Evolutionary conservation across 2,888 invertebrate species (phyloP).

Genomic region (Phyto melanocephala): DNA sequence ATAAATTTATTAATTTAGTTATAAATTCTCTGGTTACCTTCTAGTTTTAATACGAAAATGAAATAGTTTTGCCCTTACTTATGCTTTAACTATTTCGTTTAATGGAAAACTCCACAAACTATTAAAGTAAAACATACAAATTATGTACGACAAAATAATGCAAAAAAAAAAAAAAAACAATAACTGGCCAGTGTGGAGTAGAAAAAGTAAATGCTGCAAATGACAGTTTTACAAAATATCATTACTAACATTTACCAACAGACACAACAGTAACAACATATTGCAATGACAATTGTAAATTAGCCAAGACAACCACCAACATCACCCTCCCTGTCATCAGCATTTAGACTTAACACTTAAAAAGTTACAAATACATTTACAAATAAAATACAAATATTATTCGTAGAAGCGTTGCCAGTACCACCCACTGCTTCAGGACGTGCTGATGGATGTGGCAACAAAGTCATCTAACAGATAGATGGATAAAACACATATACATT

Average conservation of each 20-base stretch:
- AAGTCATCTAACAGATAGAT: not conserved
- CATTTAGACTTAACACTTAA: slow-evolving; percentile 12
- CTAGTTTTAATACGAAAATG: no score
- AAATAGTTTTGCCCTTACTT: no score
- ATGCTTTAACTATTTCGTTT: not conserved
- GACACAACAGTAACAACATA: slow-evolving; percentile 29
- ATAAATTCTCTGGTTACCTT: no score
- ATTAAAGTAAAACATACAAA: slow-evolving; percentile 22
- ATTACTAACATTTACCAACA: slow-evolving; percentile 34
- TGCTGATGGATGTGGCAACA: slow-evolving; percentile 18
- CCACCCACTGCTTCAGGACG: not conserved
- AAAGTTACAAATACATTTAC: slow-evolving; percentile 11
- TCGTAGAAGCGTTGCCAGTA: not conserved
- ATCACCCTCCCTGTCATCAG: slow-evolving; percentile 11
- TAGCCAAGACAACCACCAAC: slow-evolving; percentile 59
- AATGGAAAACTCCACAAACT: slow-evolving; percentile 5
- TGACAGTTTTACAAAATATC: slow-evolving; percentile 55
- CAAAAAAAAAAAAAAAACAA: not conserved
- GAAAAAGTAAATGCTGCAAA: slow-evolving; percentile 22
- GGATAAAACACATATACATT: not conserved
- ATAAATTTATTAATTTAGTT: no score
- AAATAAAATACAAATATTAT: not conserved
- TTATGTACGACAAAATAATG: not conserved
- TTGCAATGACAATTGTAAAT: slow-evolving; percentile 62
- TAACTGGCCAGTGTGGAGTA: not conserved